Base-by-base conservation (phyloP, 2,888 invertebrate species). In the Drosophila heteroneura region DNA sequence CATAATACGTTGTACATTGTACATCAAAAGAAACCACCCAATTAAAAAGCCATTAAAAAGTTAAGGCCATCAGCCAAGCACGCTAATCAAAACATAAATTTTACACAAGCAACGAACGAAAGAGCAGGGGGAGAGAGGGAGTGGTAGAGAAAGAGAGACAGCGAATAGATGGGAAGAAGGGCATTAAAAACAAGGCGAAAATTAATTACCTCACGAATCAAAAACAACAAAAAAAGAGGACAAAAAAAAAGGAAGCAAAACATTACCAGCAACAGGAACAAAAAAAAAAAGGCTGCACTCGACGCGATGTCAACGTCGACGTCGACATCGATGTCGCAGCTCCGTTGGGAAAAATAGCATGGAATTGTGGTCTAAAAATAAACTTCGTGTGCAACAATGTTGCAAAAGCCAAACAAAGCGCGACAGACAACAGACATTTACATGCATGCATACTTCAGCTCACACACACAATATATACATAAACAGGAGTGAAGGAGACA, bases 21-120 rank as follows among this genome's bases (percentile, higher is more conserved):
- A 56, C 84, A 71, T 89, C 82, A 89, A 85, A 89, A 53, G 71
- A 66, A 60, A 74, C 90, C 83, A 88, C 73, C 88, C 84, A 87
- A 89, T 85, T 85, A 85, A 87, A 85, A 85, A 85, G 68, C 85
- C 90, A 85, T 85, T 85, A 89, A 87, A 87, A 89, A 69, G 82
- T 83, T 82, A 82, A 82, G 77, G 60, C 72, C 67, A 81, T 76
- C 67, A 74, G 73, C 86, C 75, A 83, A 83, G 84, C 81, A 81
- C 74, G 79, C 79, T 85, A 84, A 87, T 89, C 85, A 87, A 85
- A 85, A 87, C 76, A 85, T 76, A 82, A 77, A 84, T 83, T 83
- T 82, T 81, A 73, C 73, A 83, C 56, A 62, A 26, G 26, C 19
- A 28, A 26, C 44, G 10, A 44, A 16, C 41, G 37, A 37, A 5